Base-by-base conservation (phyloP, 1,140 invertebrate species). In the Papilio xuthus region DNA sequence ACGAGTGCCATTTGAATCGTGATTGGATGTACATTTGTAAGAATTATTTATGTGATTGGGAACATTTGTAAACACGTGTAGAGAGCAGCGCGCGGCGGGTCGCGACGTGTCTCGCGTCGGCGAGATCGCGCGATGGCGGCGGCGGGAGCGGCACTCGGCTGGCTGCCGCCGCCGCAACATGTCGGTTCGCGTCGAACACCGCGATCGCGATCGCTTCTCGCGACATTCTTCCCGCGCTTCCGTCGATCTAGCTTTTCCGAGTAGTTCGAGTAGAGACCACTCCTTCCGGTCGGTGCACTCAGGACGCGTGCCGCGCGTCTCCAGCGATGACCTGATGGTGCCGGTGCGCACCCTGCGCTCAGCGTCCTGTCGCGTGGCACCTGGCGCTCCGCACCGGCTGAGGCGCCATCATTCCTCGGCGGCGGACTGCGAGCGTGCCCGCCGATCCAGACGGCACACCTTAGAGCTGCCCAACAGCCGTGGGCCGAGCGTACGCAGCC, bases 191-290 rank as follows among this genome's bases (percentile, higher is more conserved):
- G 87, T 87, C 73, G 90, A 91, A 71, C 89, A 89, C 26, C 90
- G 90, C 80, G 91, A 92, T 81, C 91, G 91, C 78, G 91, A 93
- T 79, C 89, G 91, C 78, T 92, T 93, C 82, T 89, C 91, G 79
- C 80, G 92, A 83, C 89, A 92, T 81, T 91, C 91, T 85, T 94
- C 92, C 81, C 91, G 91, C 87, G 91, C 92, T 85, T 92, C 91
- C 18, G 92, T 93, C 26, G 92, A 93, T 78, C 84, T 92, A 23
- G 90, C 90, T 26, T 93, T 89, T 72, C 91, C 92, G 41, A 90
- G 91, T 77, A 86, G 89, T 28, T 92, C 92, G 10, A 86, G 87
- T 53, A 85, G 91, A 12, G 92, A 92, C 50, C 92, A 93, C 79
- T 92, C 91, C 6, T 91, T 93, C 72, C 88, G 91, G 20, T 93